Base-by-base conservation (phyloP, 2,113 vertebrate species). In the Cariama cristata region DNA sequence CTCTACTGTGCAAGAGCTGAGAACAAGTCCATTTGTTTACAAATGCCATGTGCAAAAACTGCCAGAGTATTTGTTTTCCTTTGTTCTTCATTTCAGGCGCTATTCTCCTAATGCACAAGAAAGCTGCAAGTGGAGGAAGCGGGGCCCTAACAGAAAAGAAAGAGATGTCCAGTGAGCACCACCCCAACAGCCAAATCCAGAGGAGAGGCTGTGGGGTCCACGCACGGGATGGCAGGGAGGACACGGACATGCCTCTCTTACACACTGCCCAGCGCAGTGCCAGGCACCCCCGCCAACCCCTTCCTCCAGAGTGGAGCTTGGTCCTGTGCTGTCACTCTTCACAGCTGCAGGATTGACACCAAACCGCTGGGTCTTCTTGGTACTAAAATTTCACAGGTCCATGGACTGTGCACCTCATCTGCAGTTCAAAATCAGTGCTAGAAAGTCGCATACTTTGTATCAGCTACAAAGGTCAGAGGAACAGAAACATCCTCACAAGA, bases 291-390 rank as follows among this genome's bases (percentile, higher is more conserved):
- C 21, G 38, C 47, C 30, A 64, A 42, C 17, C 30, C 35, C 15
- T 7, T 27, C 47, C 60, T 64, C 47, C 60, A 53, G 59, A 52
- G 23, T 4, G 8, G 35, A 33, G 30, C 33, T 20, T 64, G 47
- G 47, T 32, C 59, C 59, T 7, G 3, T 21, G 40, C 22, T 11
- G 9, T 27, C 40, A 28, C 23, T 12, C 35, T 20, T 63, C 3
- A 0, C 5, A 3, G 13, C n/a, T 6, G n/a, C n/a, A 6, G 42
- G 28, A 82, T 33, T 52, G 44, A 47, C 22, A 2, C 22, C 7
- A 9, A 81, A 38, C 33, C 19, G 26, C 14, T 24, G 53, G 5
- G 22, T 9, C 59, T 82, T 82, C 64, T 27, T 28, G 24, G 44
- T n/a, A 32, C 11, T 42, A 30, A 45, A 47, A 35, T 50, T 42